Evolutionary conservation across 2,113 vertebrate genomes (phyloP).

Genomic region (Ictalurus furcatus): DNA sequence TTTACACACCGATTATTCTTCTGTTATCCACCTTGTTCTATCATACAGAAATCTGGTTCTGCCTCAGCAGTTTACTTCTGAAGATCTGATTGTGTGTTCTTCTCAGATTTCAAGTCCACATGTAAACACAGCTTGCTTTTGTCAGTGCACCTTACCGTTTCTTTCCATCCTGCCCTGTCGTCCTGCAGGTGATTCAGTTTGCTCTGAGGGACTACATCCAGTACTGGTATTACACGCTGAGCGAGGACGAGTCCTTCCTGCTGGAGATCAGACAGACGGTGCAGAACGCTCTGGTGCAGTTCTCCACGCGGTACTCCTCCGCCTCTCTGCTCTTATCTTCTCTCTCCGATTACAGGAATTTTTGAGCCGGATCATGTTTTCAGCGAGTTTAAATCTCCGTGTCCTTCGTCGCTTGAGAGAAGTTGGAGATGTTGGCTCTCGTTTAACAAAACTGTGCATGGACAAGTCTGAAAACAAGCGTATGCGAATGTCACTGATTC

Average conservation of each 20-base stretch:
- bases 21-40: not conserved
- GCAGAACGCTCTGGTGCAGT: conserved; percentile 95
- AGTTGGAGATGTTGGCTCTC: not conserved
- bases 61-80: not conserved
- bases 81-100: not conserved
- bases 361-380: not conserved
- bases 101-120: not conserved
- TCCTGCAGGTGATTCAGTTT: conserved; percentile 92
- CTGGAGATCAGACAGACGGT: conserved; percentile 94
- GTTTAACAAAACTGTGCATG: not conserved
- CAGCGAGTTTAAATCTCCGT: not conserved
- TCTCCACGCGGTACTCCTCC: conserved; percentile 85
- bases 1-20: not conserved
- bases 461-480: not conserved
- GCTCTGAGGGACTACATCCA: conserved; percentile 97
- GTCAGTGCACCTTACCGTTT: not conserved
- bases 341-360: not conserved
- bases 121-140: not conserved
- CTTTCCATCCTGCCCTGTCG: not conserved
- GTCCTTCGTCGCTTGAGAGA: not conserved
- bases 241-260: conserved; percentile 96
- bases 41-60: not conserved
- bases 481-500: not conserved
- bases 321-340: not conserved
- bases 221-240: conserved; percentile 99